These are phyloP conservation scores for Rutpela maculata DNA, from an alignment of 2,888 invertebrate species.

Conservation along the genomic window DNA sequence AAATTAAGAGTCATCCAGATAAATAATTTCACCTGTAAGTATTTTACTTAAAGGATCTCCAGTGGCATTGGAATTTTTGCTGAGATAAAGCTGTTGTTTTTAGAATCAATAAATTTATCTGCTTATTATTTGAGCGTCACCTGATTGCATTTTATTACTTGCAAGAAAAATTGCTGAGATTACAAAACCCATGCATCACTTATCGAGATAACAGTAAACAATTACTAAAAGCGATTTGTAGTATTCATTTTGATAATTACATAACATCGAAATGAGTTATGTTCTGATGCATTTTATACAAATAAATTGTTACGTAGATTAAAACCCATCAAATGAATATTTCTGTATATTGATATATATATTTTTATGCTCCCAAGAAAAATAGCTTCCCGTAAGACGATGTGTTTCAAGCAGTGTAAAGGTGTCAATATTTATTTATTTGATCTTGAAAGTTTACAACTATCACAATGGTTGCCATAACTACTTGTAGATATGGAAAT, in stretches of 20 bases:
- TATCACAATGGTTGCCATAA: too few species aligned
- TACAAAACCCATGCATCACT: background rate
- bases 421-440: too few species aligned
- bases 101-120: background rate
- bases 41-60: background rate
- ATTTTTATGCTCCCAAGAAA: background rate
- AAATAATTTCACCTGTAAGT: background rate
- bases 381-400: background rate
- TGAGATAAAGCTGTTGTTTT: background rate
- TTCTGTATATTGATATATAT: background rate
- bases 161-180: background rate
- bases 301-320: background rate
- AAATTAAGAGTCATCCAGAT: background rate
- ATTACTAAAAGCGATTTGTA: background rate
- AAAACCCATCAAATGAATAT: too few species aligned
- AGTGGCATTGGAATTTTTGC: background rate
- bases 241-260: background rate
- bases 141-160: background rate
- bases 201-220: slow-evolving; percentile 9
- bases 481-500: too few species aligned
- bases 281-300: background rate
- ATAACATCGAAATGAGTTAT: background rate
- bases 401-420: too few species aligned
- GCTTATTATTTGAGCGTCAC: slow-evolving; percentile 2
- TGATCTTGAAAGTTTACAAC: too few species aligned